phyloP scores from a whole-genome alignment of 1,140 invertebrate genomes.

The Rhopalosiphum padi region DNA sequence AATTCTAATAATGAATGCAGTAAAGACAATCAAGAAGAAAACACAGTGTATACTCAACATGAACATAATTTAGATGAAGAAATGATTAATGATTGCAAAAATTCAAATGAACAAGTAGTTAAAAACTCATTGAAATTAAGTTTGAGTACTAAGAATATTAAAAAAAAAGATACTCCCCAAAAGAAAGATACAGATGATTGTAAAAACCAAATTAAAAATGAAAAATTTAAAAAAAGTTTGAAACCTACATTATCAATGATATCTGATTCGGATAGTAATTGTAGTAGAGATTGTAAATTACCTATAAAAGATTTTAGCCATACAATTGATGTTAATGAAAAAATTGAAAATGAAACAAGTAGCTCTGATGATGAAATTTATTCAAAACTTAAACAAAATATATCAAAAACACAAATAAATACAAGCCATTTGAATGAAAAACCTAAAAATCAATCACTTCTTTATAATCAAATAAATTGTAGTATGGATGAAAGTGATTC shows the following conservation, averaged over 20 bases:
- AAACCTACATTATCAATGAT: background rate
- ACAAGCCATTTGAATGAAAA: background rate
- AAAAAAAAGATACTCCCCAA: background rate
- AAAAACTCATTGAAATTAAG: background rate
- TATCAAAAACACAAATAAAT: background rate
- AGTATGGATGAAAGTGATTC: background rate
- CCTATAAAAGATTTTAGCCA: background rate
- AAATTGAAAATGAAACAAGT: background rate
- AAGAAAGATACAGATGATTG: background rate
- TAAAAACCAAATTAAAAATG: background rate
- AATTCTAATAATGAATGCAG: background rate
- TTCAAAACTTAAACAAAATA: constrained; percentile 14
- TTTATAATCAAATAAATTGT: background rate
- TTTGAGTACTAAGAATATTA: constrained; percentile 7
- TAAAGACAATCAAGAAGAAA: background rate
- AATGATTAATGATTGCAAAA: background rate
- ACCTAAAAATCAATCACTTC: background rate
- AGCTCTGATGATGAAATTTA: constrained; percentile 50
- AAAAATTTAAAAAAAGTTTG: background rate
- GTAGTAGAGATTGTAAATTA: background rate
- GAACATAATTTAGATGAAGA: background rate
- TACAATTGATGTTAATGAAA: background rate
- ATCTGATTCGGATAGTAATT: constrained; percentile 4
- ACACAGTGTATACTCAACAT: background rate
- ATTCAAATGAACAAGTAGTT: background rate